Base-by-base conservation (phyloP, 2,113 vertebrate species). In the Tringa solitaria region DNA sequence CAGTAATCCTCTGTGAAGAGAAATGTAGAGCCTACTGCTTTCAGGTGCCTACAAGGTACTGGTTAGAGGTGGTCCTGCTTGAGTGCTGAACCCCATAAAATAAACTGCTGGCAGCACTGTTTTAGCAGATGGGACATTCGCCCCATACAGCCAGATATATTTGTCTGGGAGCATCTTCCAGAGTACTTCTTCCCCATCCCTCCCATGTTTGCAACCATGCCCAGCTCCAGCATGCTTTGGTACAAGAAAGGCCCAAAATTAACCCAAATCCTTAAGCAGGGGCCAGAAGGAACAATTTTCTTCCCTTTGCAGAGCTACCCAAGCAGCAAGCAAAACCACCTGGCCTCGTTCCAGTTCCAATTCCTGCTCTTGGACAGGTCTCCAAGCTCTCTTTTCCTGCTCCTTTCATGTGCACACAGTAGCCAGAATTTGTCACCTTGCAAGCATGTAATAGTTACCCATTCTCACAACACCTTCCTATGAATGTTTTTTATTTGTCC, bases 351-450 rank as follows among this genome's bases (percentile, higher is more conserved):
- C 73, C 95, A 89, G 32, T 68, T 72, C 73, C 93, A 89, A 28
- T 64, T 75, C 6, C 3, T 64, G 63, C 13, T 90, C 65, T 76
- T 92, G n/a, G 48, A 75, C 51, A 54, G 76, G 22, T 84, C 83
- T 87, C 80, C 68, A 63, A 76, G 30, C 33, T 82, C 63, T 57
- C 61, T 70, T 90, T 93, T 73, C 23, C 48, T 74, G 2, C 27
- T 75, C 39, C 56, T 92, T 93, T 90, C 83, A 90, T 56, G 28
- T 72, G 53, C 46, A 74, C 64, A 90, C 94, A 72, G 96, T 95
- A 95, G 96, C 88, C 53, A 81, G 65, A 78, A 93, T 94, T 96
- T 93, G 73, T 87, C 92, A 87, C 96, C 92, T 90, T 89, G 43
- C 53, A 89, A 79, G 86, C 83, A 84, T 74, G 68, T 87, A 87